A percentile compares a stretch with the other conserved stretches of the same genome.
Evolutionary conservation across 37 sponge, comb jelly and placozoan genomes (phyloP).

Genomic region (Bolinopsis microptera): DNA sequence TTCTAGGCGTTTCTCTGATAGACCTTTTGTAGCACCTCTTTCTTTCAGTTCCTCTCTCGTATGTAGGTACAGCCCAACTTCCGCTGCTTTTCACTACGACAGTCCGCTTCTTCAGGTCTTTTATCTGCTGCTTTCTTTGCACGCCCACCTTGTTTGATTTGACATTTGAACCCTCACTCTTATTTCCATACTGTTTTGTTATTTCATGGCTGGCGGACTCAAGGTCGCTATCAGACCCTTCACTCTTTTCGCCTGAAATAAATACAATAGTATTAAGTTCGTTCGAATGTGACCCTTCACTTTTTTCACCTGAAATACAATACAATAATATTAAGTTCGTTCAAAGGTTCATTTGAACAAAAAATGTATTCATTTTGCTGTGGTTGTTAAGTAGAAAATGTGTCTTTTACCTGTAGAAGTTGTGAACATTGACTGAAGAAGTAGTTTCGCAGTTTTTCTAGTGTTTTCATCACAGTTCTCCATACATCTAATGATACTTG

Average conservation of each 20-base stretch:
- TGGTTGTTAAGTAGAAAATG: too few species aligned
- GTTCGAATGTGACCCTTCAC: too few species aligned
- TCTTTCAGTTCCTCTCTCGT: not conserved
- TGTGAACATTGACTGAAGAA: not conserved
- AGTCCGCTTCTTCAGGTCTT: not conserved
- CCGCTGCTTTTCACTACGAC: not conserved
- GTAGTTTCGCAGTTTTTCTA: not conserved
- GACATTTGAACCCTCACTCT: not conserved
- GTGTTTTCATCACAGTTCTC: not conserved
- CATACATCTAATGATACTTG: not conserved
- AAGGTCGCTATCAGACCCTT: not conserved
- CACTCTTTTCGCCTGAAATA: not conserved
- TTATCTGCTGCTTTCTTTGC: not conserved
- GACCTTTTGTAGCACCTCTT: too few species aligned
- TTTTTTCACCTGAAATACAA: too few species aligned
- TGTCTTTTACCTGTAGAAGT: not conserved
- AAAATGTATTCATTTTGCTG: too few species aligned
- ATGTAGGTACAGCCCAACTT: not conserved
- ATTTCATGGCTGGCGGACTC: conserved; percentile 18
- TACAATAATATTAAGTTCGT: too few species aligned
- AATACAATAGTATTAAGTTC: too few species aligned
- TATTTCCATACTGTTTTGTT: not conserved
- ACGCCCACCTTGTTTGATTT: not conserved
- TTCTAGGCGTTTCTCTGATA: not conserved
- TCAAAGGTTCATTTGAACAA: too few species aligned